A percentile compares a stretch with the other conserved stretches of the same genome.
These are phyloP conservation scores for Heterodera filipjevi DNA, from an alignment of 2,888 invertebrate species.

Conservation along the genomic window DNA sequence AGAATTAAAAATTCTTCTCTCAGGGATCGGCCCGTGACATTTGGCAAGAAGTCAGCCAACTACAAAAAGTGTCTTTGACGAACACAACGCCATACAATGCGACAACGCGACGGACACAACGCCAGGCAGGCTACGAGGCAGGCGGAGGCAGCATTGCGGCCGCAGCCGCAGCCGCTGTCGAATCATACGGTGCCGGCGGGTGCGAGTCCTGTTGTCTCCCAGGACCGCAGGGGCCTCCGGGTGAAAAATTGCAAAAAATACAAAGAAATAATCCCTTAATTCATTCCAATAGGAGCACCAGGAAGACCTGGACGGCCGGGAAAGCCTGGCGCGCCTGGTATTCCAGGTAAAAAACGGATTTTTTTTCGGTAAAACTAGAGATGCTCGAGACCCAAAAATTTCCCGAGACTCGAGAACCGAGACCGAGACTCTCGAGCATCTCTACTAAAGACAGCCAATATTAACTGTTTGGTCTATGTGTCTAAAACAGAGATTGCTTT, in stretches of 20 bases:
- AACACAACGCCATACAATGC: neutral
- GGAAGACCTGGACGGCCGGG: constrained; percentile 60
- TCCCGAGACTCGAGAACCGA: too few relatives aligned
- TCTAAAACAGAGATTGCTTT: too few relatives aligned
- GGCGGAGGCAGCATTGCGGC: constrained; percentile 32
- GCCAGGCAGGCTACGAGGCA: constrained; percentile 48
- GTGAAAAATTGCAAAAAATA: constrained; percentile 29
- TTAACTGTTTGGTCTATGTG: too few relatives aligned
- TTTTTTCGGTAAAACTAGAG: too few relatives aligned
- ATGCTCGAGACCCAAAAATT: too few relatives aligned
- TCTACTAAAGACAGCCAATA: too few relatives aligned
- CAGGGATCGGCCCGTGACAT: constrained; percentile 60
- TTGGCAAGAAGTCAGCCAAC: constrained; percentile 52
- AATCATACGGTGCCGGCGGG: constrained; percentile 28
- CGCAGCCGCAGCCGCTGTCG: constrained; percentile 37
- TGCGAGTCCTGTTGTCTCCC: constrained; percentile 46
- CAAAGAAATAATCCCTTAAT: neutral
- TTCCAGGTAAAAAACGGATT: constrained; percentile 48
- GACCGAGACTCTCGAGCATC: too few relatives aligned
- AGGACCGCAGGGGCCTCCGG: constrained; percentile 42
- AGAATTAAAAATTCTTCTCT: neutral
- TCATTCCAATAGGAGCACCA: constrained; percentile 46
- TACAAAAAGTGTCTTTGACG: constrained; percentile 26
- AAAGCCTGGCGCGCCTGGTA: constrained; percentile 61
- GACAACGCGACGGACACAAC: constrained; percentile 44